phyloP scores from a whole-genome alignment of 2,888 invertebrate species.

The Prosopocoilus inquinatus region DNA sequence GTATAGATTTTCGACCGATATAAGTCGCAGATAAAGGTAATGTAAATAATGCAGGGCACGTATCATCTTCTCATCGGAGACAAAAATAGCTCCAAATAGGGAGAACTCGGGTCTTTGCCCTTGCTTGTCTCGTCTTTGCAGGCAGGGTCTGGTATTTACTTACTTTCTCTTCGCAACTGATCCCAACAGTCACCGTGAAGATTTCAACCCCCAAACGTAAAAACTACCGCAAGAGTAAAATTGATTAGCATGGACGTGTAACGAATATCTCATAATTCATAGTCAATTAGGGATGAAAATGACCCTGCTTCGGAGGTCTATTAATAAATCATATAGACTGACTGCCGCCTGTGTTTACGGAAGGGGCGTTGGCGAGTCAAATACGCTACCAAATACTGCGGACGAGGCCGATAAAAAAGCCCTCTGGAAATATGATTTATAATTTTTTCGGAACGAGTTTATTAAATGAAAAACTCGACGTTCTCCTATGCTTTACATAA shows the following conservation, averaged over 20 bases:
- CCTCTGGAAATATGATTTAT: no score
- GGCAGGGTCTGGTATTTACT: neutral
- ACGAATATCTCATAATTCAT: slow-evolving; percentile 34
- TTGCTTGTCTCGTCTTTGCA: slow-evolving; percentile 12
- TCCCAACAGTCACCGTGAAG: no score
- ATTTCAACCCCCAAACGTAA: no score
- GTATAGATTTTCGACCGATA: slow-evolving; percentile 47
- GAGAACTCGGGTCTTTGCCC: slow-evolving; percentile 28
- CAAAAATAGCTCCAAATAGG: slow-evolving; percentile 40
- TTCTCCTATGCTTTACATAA: no score
- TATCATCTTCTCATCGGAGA: slow-evolving; percentile 39
- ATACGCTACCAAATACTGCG: no score
- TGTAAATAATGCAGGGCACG: slow-evolving; percentile 48
- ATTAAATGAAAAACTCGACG: no score
- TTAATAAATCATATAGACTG: slow-evolving; percentile 34
- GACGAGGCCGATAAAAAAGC: no score
- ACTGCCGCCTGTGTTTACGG: no score
- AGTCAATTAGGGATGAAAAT: slow-evolving; percentile 37
- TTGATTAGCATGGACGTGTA: slow-evolving; percentile 22
- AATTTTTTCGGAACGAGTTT: no score
- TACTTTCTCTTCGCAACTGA: neutral
- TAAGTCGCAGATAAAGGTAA: slow-evolving; percentile 43
- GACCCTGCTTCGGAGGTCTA: slow-evolving; percentile 30
- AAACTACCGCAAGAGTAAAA: slow-evolving; percentile 7
- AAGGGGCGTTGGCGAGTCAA: no score